Percentiles rank a stretch among this genome's conserved stretches.
These are phyloP conservation scores for Furcula furcula DNA, from an alignment of 2,888 invertebrate species.

Conservation along the genomic window DNA sequence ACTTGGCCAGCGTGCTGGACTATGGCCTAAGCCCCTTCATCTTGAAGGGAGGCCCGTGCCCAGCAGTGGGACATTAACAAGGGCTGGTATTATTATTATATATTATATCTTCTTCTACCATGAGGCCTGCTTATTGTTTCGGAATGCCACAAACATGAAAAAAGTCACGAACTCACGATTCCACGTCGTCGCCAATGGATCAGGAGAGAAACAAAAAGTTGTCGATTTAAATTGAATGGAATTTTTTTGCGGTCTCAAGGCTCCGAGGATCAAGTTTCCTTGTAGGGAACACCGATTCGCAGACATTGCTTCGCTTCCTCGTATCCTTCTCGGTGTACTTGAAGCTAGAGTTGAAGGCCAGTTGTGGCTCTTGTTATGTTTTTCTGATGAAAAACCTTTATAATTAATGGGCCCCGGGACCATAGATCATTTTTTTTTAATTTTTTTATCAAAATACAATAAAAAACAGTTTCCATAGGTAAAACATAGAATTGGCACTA, in stretches of 20 bases:
- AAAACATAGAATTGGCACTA: too few species aligned
- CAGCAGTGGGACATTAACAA: too few species aligned
- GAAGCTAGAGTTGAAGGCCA: constrained; percentile 8
- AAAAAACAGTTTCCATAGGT: too few species aligned
- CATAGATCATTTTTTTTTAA: too few species aligned
- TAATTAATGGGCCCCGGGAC: too few species aligned
- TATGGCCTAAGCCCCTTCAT: too few species aligned
- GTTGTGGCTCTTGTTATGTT: neutral
- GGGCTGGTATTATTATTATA: too few species aligned
- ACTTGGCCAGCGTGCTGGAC: too few species aligned
- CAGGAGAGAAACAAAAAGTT: constrained; percentile 39
- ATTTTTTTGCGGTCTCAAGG: constrained; percentile 57
- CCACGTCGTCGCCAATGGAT: constrained; percentile 24
- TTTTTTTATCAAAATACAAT: too few species aligned
- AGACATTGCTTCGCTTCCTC: constrained; percentile 22
- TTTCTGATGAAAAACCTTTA: too few species aligned
- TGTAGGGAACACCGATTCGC: constrained; percentile 39
- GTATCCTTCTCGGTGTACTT: constrained; percentile 6
- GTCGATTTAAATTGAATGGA: constrained; percentile 42
- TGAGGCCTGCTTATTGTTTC: neutral
- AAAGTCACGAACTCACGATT: constrained; percentile 32
- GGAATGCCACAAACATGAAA: neutral
- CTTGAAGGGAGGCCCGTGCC: too few species aligned
- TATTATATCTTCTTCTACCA: too few species aligned
- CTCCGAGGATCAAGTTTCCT: constrained; percentile 54